phyloP scores from a whole-genome alignment of 2,888 invertebrate species.

The Mystacides longicornis region DNA sequence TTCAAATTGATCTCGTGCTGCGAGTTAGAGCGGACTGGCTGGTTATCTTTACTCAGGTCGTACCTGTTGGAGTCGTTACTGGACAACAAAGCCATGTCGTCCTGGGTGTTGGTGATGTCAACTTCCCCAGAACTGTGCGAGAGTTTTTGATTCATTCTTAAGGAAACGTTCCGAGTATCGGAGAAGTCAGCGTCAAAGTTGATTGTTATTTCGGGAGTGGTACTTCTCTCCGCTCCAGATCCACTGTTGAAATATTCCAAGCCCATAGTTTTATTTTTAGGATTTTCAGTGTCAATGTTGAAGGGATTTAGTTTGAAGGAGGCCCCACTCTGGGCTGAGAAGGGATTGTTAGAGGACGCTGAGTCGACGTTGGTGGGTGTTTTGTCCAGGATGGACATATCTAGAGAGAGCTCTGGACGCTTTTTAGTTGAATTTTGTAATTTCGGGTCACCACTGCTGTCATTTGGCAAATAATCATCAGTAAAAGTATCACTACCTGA shows the following conservation, averaged over 20 bases:
- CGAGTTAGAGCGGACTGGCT: conserved; percentile 46
- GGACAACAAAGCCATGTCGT: conserved; percentile 25
- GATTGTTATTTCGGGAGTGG: conserved; percentile 59
- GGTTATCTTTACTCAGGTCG: conserved; percentile 10
- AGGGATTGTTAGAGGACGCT: conserved; percentile 3
- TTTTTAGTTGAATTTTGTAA: background rate
- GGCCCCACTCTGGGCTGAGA: conserved; percentile 26
- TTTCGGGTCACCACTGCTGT: background rate
- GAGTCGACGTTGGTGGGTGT: conserved; percentile 3
- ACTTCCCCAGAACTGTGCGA: conserved; percentile 67
- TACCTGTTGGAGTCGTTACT: conserved; percentile 33
- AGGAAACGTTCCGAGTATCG: conserved; percentile 38
- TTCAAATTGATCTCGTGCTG: conserved; percentile 62
- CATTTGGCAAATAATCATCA: conserved; percentile 11
- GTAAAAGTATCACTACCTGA: conserved; percentile 19
- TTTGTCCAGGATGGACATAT: conserved; percentile 9
- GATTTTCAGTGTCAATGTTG: conserved; percentile 15
- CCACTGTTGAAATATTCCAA: conserved; percentile 27
- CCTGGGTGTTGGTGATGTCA: conserved; percentile 33
- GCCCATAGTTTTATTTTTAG: conserved; percentile 10
- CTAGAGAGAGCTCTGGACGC: conserved; percentile 7
- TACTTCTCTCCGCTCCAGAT: conserved; percentile 37
- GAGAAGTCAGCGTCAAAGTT: conserved; percentile 29
- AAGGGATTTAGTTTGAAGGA: conserved; percentile 24
- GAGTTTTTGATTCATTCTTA: conserved; percentile 53